These are phyloP conservation scores for Cheilosia grossa DNA, from an alignment of 2,888 invertebrate species.

Conservation along the genomic window DNA sequence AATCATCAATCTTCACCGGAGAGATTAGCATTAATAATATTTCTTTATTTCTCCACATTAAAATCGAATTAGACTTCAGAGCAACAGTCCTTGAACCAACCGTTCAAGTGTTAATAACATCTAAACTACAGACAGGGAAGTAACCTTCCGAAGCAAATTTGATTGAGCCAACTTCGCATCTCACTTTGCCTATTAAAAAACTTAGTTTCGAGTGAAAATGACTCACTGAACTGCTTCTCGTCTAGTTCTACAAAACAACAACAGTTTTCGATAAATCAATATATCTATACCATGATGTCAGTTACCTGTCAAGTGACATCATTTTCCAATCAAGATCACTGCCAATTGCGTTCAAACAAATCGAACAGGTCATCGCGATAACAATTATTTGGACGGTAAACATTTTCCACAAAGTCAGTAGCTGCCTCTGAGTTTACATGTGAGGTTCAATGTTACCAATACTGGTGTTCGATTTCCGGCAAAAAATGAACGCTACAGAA, in stretches of 20 bases:
- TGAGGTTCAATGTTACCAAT: constrained; percentile 62
- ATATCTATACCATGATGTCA: no score
- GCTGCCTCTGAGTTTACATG: constrained; percentile 23
- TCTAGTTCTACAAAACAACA: no score
- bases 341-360: not conserved
- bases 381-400: not conserved
- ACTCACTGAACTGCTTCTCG: no score
- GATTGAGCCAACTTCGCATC: not conserved
- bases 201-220: no score
- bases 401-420: not conserved
- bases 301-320: not conserved
- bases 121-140: not conserved
- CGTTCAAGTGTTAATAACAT: not conserved
- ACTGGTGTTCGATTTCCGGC: constrained; percentile 48
- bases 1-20: not conserved
- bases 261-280: no score
- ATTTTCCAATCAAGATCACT: not conserved
- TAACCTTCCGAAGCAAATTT: not conserved
- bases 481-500: constrained; percentile 15
- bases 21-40: not conserved
- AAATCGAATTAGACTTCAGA: not conserved
- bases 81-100: not conserved
- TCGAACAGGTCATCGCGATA: not conserved
- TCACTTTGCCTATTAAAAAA: not conserved
- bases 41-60: not conserved